phyloP scores from a whole-genome alignment of 2,797 vertebrate genomes.

The Heterohyrax brucei region DNA sequence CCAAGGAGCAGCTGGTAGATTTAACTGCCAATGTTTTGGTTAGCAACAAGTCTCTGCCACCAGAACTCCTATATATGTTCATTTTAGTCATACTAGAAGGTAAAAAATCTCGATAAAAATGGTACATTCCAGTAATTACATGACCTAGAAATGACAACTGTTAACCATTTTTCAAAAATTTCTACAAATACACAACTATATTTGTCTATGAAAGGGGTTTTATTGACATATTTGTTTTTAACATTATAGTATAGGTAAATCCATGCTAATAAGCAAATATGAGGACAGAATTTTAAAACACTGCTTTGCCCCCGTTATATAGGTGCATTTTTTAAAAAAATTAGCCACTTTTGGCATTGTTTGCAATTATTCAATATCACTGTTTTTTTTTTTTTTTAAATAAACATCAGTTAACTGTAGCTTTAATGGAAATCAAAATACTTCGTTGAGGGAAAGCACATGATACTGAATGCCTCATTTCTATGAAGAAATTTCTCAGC shows the following conservation, averaged over 20 bases:
- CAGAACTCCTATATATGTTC: too few relatives aligned
- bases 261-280: not conserved
- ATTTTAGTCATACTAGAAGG: slow-evolving; percentile 9
- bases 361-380: not conserved
- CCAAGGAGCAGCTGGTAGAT: too few relatives aligned
- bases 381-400: too few relatives aligned
- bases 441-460: not conserved
- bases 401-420: not conserved
- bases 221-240: not conserved
- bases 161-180: not conserved
- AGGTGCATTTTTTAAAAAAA: not conserved
- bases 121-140: not conserved
- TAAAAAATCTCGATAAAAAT: not conserved
- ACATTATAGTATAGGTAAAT: not conserved
- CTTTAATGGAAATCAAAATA: not conserved
- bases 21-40: too few relatives aligned
- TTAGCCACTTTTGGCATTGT: not conserved
- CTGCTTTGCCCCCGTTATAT: not conserved
- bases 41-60: too few relatives aligned
- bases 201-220: not conserved
- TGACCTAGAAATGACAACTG: not conserved
- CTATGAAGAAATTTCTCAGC: not conserved
- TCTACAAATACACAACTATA: not conserved
- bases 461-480: not conserved
- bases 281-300: not conserved